These are phyloP conservation scores for Porites lutea DNA, from an alignment of 64 coral and sea anemone species.

Conservation along the genomic window DNA sequence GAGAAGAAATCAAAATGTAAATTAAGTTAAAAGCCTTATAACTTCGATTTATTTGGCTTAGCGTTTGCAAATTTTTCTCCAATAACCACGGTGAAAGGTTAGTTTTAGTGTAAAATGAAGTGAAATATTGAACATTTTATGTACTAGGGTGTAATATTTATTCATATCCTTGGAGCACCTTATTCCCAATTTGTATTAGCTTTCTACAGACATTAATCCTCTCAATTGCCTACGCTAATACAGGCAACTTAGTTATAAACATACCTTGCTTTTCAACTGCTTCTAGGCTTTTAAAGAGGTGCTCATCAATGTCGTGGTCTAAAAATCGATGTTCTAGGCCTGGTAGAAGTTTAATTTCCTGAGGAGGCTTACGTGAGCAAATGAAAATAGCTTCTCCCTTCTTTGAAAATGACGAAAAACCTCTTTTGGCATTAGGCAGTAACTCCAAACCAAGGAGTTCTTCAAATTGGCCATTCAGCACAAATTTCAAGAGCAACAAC, in stretches of 20 bases:
- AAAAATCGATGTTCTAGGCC: constrained; percentile 46
- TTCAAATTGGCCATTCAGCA: constrained; percentile 47
- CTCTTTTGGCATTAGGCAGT: constrained; percentile 57
- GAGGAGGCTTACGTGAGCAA: constrained; percentile 52
- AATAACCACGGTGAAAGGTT: too few species aligned
- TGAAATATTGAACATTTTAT: too few species aligned
- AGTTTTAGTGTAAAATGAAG: too few species aligned
- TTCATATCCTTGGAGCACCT: too few species aligned
- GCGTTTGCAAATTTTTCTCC: too few species aligned
- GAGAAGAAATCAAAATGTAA: too few species aligned
- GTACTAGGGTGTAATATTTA: too few species aligned
- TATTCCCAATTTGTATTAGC: too few species aligned
- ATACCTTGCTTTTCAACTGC: constrained; percentile 46
- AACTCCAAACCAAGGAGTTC: constrained; percentile 55
- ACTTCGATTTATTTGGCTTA: too few species aligned
- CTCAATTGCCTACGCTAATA: background rate
- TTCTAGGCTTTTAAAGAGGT: constrained; percentile 22
- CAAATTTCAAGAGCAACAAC: constrained; percentile 61
- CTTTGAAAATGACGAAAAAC: constrained; percentile 36
- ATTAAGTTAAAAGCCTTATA: too few species aligned
- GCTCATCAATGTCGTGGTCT: constrained; percentile 31
- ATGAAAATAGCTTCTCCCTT: constrained; percentile 38
- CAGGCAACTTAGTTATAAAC: background rate
- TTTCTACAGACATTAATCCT: too few species aligned
- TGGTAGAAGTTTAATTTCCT: constrained; percentile 18